A percentile compares a stretch with the other conserved stretches of the same genome.
These are phyloP conservation scores for Gymnoscelis rufifasciata DNA, from an alignment of 2,888 invertebrate species.

Conservation along the genomic window DNA sequence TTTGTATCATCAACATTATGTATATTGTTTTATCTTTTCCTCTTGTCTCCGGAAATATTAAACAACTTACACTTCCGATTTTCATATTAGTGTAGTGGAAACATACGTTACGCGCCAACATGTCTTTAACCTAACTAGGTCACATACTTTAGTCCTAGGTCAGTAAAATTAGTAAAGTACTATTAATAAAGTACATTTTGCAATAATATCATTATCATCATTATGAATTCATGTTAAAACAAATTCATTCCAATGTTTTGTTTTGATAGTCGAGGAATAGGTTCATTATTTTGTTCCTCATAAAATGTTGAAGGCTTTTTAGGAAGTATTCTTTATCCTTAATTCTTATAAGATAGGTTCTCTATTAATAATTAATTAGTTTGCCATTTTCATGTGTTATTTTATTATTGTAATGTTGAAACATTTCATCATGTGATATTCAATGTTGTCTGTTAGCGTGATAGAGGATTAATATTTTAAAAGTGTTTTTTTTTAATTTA, in stretches of 20 bases:
- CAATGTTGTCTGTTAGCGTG: conserved; percentile 75
- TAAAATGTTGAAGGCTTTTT: conserved; percentile 2
- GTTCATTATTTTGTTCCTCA: conserved; percentile 42
- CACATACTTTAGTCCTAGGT: no score
- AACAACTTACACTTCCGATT: no score
- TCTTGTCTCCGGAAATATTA: no score
- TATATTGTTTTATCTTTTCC: no score
- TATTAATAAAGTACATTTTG: no score
- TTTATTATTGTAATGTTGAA: conserved; percentile 47
- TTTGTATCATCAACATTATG: no score
- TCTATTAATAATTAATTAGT: conserved; percentile 35
- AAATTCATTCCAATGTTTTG: background rate
- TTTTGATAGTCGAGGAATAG: background rate
- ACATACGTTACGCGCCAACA: no score
- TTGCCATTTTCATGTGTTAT: conserved; percentile 64
- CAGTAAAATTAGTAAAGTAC: no score
- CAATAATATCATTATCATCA: no score
- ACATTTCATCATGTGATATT: conserved; percentile 76
- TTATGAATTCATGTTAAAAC: no score
- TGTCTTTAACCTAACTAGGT: no score
- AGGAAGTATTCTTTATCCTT: conserved; percentile 44
- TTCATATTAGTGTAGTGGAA: no score
- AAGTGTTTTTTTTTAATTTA: conserved; percentile 57
- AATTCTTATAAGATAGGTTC: conserved; percentile 32
- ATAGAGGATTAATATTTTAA: conserved; percentile 55